A percentile compares a stretch with the other conserved stretches of the same genome.
Conservation (phyloP, 2,888 invertebrate genomes). For the Lepetodrilus schrolli region DNA sequence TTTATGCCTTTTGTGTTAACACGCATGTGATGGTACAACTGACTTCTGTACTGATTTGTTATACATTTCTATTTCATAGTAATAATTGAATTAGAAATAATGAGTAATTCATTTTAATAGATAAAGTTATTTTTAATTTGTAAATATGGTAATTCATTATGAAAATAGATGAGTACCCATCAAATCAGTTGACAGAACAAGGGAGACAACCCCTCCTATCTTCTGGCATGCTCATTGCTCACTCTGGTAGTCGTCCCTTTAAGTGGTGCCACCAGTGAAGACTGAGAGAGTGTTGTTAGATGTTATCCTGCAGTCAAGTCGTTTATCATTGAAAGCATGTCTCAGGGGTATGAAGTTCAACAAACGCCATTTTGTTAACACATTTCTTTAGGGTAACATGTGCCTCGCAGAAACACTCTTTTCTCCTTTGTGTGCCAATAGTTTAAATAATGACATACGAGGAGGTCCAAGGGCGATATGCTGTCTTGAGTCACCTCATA, state of each 20-base stretch:
- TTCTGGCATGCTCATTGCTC: not conserved
- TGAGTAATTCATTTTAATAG: too few relatives aligned
- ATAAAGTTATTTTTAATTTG: too few relatives aligned
- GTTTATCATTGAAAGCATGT: not conserved
- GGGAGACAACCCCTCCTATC: not conserved
- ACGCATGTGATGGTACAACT: too few relatives aligned
- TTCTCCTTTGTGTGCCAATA: not conserved
- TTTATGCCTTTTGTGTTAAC: too few relatives aligned
- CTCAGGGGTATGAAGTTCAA: not conserved
- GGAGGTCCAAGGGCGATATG: not conserved
- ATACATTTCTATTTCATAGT: too few relatives aligned
- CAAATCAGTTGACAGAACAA: not conserved
- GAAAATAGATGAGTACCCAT: too few relatives aligned
- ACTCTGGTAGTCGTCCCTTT: not conserved
- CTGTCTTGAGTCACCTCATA: not conserved
- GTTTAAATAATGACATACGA: not conserved
- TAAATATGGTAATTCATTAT: too few relatives aligned
- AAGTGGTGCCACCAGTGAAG: not conserved
- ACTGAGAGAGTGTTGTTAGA: not conserved
- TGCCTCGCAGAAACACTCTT: not conserved
- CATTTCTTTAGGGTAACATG: constrained; percentile 4
- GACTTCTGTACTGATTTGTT: too few relatives aligned
- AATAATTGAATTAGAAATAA: too few relatives aligned
- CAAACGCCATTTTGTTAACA: constrained; percentile 2
- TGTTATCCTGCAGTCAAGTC: not conserved